Evolutionary conservation across 2,888 invertebrate species (phyloP), one percentile per base, ranked within the genome.

Genomic region (Lymantria monacha): DNA sequence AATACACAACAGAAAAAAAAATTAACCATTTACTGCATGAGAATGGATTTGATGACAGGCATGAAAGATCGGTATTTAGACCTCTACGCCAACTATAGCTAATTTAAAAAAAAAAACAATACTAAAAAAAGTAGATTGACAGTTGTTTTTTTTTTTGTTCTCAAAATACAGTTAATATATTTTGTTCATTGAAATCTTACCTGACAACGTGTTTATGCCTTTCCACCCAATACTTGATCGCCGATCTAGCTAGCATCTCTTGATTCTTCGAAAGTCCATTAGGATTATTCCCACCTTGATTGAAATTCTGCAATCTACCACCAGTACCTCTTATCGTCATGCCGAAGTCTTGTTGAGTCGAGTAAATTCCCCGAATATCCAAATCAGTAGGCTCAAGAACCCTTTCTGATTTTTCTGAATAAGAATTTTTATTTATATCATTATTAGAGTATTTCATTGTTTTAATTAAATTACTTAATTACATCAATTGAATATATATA

Each of bases 141-240:
- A n/a, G n/a, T n/a, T n/a, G n/a, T n/a, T n/a, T n/a, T n/a, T n/a
- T n/a, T n/a, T n/a, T n/a, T n/a, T n/a, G n/a, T n/a, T n/a, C n/a
- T n/a, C n/a, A n/a, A n/a, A n/a, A n/a, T n/a, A n/a, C n/a, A n/a
- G n/a, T n/a, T n/a, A n/a, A n/a, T n/a, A n/a, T n/a, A 22, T 22
- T 22, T 22, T 22, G 22, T 22, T 22, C 22, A 5, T 8, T 7
- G 7, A 33, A 2, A 33, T 7, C 54, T 59, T 77, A 96, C 97
- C 96, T 95, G 42, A 97, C 97, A 48, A 97, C 95, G 74, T 97
- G 97, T 83, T 97, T 97, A 77, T 97, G 97, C 38, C 97, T 89
- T 73, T 97, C 97, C 30, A 97, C 97, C 97, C 97, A 97, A 74
- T 97, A 97, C 72, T 96, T 97, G 69, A 97, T 97, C 13, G 97